Conservation (phyloP, 2,113 vertebrate species). For the Tragelaphus scriptus region DNA sequence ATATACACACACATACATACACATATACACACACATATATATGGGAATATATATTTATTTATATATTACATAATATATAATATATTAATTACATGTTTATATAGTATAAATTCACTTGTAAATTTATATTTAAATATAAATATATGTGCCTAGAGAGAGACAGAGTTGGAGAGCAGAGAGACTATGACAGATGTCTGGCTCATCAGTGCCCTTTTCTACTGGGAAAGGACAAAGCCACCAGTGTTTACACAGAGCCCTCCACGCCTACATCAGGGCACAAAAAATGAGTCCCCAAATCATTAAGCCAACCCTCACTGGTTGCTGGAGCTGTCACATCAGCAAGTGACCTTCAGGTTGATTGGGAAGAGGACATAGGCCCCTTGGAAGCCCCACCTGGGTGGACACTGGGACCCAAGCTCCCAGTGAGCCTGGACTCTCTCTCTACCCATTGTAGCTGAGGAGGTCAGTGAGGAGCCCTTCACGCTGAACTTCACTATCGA, state of each 20-base stretch:
- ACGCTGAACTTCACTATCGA: conserved; percentile 68
- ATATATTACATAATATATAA: background rate
- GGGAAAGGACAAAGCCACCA: background rate
- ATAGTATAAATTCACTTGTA: background rate
- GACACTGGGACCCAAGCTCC: background rate
- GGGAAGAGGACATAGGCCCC: background rate
- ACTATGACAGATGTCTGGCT: background rate
- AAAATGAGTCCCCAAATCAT: background rate
- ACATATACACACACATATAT: background rate
- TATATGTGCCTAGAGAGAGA: background rate
- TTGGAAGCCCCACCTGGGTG: background rate
- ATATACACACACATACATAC: accelerated
- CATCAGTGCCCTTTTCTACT: background rate
- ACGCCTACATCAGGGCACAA: accelerated
- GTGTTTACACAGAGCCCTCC: background rate
- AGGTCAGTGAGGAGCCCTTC: conserved; percentile 10
- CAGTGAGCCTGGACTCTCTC: background rate
- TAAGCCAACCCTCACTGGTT: background rate
- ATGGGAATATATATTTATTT: background rate
- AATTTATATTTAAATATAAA: background rate
- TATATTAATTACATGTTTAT: background rate
- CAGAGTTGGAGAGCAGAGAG: background rate
- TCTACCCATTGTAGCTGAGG: background rate
- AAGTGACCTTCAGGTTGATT: background rate
- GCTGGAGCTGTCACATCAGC: background rate